Percentiles rank a stretch among this genome's conserved stretches.
Evolutionary conservation across 2,888 invertebrate genomes (phyloP).

Genomic region (Neoascia interrupta): DNA sequence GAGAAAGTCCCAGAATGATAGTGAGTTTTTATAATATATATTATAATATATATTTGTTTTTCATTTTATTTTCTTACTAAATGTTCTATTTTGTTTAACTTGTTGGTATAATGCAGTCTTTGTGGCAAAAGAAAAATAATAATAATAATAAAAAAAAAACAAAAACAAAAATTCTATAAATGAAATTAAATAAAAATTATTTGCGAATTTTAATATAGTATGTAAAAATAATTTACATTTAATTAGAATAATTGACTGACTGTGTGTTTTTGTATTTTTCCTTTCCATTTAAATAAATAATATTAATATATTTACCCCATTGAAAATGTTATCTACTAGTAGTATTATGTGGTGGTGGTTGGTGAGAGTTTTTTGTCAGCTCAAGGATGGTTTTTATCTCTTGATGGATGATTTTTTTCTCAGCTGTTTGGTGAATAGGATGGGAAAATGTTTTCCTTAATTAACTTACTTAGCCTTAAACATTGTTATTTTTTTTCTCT

Average conservation of each 20-base stretch:
- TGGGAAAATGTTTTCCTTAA: conserved; percentile 28
- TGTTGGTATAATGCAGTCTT: conserved; percentile 79
- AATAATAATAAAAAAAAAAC: conserved; percentile 42
- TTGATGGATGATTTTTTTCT: conserved; percentile 10
- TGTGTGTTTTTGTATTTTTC: conserved; percentile 39
- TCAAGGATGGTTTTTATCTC: not conserved
- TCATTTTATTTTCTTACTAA: conserved; percentile 34
- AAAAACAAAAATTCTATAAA: conserved; percentile 19
- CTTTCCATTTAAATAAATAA: conserved; percentile 56
- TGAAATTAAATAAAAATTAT: conserved; percentile 37
- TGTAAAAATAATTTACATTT: conserved; percentile 62
- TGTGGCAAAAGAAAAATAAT: conserved; percentile 76
- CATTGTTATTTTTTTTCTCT: not conserved
- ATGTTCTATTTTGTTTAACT: conserved; percentile 60
- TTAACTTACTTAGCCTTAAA: conserved; percentile 61
- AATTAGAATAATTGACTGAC: conserved; percentile 68
- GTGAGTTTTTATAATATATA: conserved; percentile 41
- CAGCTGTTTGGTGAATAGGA: conserved; percentile 43
- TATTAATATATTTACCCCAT: conserved; percentile 46
- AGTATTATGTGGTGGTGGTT: conserved; percentile 37
- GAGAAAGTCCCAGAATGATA: too few relatives aligned
- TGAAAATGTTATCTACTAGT: conserved; percentile 46
- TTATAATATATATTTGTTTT: conserved; percentile 18
- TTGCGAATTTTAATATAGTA: conserved; percentile 38
- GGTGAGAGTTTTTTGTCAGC: conserved; percentile 21